Base-by-base conservation (phyloP, 1,140 invertebrate species). In the Berghia stephanieae region DNA sequence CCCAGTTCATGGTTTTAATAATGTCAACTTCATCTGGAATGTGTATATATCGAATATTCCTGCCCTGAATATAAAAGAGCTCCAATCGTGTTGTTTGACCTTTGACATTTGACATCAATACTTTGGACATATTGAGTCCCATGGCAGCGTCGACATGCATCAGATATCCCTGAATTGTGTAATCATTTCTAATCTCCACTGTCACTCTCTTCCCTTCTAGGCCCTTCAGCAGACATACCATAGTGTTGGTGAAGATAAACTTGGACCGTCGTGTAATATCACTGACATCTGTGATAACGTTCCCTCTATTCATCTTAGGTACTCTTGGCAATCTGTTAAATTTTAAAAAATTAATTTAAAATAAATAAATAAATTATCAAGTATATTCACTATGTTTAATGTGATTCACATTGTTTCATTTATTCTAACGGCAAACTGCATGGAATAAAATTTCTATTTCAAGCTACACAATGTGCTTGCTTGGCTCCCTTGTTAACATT, bases 151-250 rank as follows among this genome's bases (percentile, higher is more conserved):
- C 93, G 18, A 93, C 91, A 55, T 90, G 81, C 16, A 88, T 83
- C 24, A 94, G 86, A 40, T 78, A 83, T 44, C 93, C 93, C 81
- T 89, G 91, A 71, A 93, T 86, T 80, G 88, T 90, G 8, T 91
- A 88, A 83, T 93, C 93, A 86, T 93, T 93, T 77, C 92, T 88
- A 40, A 94, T 86, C 86, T 94, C 93, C 24, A 94, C 88, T n/a
- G 91, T 93, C 5, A 92, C 92, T 81, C 88, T 90, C 84, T 91
- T 87, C n/a, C 92, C 92, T 88, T 92, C 89, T 10, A 93, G 87
- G 60, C 92, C 91, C 89, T 92, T 92, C 67, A 93, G 86, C 79
- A 94, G 88, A 82, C 93, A 92, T 10, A 86, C 75, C 42, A 88
- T 76, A 6, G 84, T 82, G 60, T 88, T 87, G 40, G 74, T 81